These are phyloP conservation scores for Ephydatia muelleri DNA, from an alignment of 37 sponge, comb jelly and placozoan genomes.

Conservation along the genomic window DNA sequence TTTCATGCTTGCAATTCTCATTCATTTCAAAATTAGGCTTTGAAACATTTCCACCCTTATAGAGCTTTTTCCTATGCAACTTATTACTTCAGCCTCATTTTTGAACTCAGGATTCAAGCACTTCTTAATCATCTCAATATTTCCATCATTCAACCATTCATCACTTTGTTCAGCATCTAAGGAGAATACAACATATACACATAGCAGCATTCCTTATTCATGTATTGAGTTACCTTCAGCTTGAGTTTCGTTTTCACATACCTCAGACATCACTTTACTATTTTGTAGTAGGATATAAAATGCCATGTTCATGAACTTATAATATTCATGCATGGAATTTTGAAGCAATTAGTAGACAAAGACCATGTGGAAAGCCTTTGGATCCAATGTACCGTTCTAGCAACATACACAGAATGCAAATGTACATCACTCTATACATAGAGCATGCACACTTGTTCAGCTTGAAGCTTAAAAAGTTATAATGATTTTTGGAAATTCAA, in stretches of 20 bases:
- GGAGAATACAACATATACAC: background rate
- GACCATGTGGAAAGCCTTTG: background rate
- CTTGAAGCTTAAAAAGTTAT: background rate
- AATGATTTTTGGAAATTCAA: background rate
- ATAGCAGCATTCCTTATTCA: background rate
- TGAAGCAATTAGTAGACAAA: background rate
- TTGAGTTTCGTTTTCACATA: background rate
- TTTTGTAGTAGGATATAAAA: background rate
- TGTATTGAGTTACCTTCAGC: background rate
- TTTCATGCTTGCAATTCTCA: constrained; percentile 1
- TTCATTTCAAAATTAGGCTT: constrained; percentile 1
- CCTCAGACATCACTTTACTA: background rate
- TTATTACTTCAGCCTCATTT: background rate
- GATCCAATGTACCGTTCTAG: background rate
- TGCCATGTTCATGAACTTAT: background rate
- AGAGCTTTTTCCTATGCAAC: background rate
- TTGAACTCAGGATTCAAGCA: background rate
- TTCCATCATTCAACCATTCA: background rate
- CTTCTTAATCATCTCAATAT: background rate
- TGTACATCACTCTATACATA: background rate
- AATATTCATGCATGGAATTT: background rate
- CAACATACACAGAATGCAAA: background rate
- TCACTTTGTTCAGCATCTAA: background rate
- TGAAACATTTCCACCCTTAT: background rate
- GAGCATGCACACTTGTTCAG: background rate